phyloP scores from a whole-genome alignment of 2,888 invertebrate genomes.

The Leptura quadrifasciata region DNA sequence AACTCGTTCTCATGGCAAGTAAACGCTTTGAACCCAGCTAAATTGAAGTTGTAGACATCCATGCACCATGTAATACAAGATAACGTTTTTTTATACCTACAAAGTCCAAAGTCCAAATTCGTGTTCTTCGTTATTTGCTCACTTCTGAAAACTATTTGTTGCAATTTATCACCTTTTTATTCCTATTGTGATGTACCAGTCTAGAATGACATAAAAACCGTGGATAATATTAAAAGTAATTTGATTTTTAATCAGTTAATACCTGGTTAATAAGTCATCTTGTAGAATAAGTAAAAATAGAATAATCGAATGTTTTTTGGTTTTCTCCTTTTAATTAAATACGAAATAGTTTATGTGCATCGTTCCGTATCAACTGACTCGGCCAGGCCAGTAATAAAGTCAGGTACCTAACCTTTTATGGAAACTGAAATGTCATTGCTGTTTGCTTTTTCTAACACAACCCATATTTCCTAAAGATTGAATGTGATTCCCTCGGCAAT shows the following conservation, averaged over 20 bases:
- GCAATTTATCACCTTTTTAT: not conserved
- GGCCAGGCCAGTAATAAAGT: not conserved
- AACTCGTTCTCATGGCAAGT: not conserved
- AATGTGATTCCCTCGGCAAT: not conserved
- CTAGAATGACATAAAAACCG: not conserved
- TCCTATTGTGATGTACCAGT: not conserved
- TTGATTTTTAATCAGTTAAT: not conserved
- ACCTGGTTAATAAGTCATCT: not conserved
- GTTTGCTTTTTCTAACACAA: constrained; percentile 2
- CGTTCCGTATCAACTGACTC: constrained; percentile 19
- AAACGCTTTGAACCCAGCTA: not conserved
- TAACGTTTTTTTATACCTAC: not conserved
- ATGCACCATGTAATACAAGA: not conserved
- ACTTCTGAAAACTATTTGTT: not conserved
- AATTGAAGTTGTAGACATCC: not conserved
- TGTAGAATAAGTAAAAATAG: not conserved
- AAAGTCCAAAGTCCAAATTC: not conserved
- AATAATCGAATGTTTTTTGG: not conserved
- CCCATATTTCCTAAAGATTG: not conserved
- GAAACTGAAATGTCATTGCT: constrained; percentile 27
- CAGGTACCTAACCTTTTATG: constrained; percentile 19
- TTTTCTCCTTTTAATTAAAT: constrained; percentile 22
- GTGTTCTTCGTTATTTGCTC: not conserved
- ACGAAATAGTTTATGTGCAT: constrained; percentile 20
- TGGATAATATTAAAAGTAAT: not conserved